A percentile compares a stretch with the other conserved stretches of the same genome.
phyloP scores from a whole-genome alignment of 2,113 vertebrate genomes.

The Progne subis region DNA sequence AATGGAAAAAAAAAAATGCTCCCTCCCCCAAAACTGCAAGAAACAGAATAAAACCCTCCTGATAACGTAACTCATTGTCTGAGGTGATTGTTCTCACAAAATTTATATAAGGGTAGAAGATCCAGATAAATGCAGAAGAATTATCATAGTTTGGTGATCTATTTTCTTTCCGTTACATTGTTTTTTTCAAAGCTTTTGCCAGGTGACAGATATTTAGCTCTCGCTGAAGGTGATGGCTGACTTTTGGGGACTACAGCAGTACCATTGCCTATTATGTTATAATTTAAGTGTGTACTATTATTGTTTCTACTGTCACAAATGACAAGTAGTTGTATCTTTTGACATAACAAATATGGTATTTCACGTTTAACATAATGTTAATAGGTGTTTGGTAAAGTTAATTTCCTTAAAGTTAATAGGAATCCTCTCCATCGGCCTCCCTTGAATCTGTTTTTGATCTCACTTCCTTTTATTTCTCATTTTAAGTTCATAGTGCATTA shows the following conservation, averaged over 20 bases:
- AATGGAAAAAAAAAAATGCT: background rate
- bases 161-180: background rate
- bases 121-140: background rate
- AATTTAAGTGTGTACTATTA: background rate
- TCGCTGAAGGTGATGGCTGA: background rate
- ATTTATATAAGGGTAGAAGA: background rate
- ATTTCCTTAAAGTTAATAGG: background rate
- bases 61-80: background rate
- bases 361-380: background rate
- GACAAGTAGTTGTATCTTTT: background rate
- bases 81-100: background rate
- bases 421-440: background rate
- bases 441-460: background rate
- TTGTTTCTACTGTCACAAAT: background rate
- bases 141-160: background rate
- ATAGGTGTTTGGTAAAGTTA: background rate
- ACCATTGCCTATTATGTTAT: background rate
- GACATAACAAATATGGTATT: accelerated
- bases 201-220: background rate
- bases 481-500: background rate
- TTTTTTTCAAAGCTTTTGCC: background rate
- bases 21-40: accelerated
- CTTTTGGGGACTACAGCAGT: background rate
- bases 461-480: background rate
- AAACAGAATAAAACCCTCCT: background rate